Evolutionary conservation across 2,797 vertebrate species (phyloP).

Genomic region (Falco cherrug): DNA sequence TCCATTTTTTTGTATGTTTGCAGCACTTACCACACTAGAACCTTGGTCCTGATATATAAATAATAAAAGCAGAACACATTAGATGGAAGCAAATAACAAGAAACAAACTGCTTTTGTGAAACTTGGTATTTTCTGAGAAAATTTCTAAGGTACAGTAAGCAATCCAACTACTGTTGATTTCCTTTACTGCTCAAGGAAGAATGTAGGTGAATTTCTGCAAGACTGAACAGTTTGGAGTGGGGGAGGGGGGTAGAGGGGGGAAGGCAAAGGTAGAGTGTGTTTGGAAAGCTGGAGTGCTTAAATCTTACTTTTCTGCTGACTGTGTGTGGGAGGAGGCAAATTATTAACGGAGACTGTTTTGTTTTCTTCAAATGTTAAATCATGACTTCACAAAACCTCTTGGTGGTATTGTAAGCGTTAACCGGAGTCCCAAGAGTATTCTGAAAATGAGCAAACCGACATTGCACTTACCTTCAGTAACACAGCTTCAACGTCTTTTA

Average conservation of each 20-base stretch:
- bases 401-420: background rate
- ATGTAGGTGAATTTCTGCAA: background rate
- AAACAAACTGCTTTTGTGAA: background rate
- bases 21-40: background rate
- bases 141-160: background rate
- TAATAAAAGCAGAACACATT: background rate
- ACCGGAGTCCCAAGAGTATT: background rate
- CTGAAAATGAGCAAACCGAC: accelerated
- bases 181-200: background rate
- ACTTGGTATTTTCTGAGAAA: background rate
- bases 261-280: background rate
- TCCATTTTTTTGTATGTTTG: background rate
- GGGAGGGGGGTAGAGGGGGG: accelerated
- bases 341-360: background rate
- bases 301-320: background rate
- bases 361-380: background rate
- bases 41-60: background rate
- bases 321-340: background rate
- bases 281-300: background rate
- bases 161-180: background rate
- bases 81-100: background rate
- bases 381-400: background rate
- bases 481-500: background rate
- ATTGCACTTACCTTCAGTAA: background rate
- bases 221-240: background rate